A percentile compares a stretch with the other conserved stretches of the same genome.
Conservation (phyloP, 2,113 vertebrate genomes). For the Nibea albiflora region DNA sequence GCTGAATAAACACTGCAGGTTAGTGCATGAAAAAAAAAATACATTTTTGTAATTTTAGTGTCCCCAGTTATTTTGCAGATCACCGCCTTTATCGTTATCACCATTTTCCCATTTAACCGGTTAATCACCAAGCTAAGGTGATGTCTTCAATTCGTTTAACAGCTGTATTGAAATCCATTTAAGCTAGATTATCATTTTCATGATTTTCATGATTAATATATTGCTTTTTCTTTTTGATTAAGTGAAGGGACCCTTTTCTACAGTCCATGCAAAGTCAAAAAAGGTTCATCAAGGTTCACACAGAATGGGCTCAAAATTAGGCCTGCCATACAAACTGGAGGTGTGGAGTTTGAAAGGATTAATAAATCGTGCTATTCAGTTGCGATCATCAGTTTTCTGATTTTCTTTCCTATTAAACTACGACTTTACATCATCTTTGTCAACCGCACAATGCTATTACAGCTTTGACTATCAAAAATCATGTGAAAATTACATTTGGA, state of each 20-base stretch:
- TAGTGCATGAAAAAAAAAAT: background rate
- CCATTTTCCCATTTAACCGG: background rate
- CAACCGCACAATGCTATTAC: background rate
- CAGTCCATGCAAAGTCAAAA: background rate
- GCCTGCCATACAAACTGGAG: background rate
- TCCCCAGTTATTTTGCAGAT: too few species aligned
- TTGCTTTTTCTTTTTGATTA: background rate
- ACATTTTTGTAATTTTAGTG: background rate
- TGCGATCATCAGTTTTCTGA: too few species aligned
- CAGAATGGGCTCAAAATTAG: too few species aligned
- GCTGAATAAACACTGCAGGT: background rate
- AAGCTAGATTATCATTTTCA: background rate
- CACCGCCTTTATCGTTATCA: background rate
- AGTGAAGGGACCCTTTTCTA: background rate
- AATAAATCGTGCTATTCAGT: background rate
- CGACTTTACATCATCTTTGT: background rate
- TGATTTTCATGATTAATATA: background rate
- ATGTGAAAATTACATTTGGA: background rate
- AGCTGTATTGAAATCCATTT: background rate
- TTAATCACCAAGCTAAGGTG: background rate
- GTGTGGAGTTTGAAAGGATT: background rate
- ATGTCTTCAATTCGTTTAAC: background rate
- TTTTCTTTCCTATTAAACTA: background rate
- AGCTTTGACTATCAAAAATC: background rate
- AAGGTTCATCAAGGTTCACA: too few species aligned